phyloP scores from a whole-genome alignment of 2,113 vertebrate genomes.

The Saguinus midas region DNA sequence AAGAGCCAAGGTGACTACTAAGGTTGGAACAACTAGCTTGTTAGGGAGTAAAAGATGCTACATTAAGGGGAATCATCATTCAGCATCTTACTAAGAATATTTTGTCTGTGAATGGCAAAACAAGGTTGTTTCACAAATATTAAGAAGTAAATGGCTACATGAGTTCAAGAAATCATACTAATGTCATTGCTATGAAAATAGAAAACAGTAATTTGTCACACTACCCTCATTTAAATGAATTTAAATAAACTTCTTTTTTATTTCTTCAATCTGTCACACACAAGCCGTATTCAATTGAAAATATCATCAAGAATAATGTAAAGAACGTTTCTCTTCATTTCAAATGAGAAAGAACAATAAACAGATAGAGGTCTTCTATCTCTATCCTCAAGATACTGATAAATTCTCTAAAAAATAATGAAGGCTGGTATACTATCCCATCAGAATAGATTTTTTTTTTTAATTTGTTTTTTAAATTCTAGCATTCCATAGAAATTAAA shows the following conservation, averaged over 20 bases:
- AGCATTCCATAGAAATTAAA: neutral
- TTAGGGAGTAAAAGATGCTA: neutral
- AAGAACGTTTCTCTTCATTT: neutral
- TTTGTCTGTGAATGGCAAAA: neutral
- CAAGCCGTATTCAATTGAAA: neutral
- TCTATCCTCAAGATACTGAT: neutral
- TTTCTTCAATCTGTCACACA: neutral
- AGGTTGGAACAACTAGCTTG: neutral
- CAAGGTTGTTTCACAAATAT: neutral
- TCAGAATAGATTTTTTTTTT: neutral
- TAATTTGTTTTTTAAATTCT: neutral
- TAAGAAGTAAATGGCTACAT: neutral
- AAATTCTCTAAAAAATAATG: neutral
- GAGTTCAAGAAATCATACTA: neutral
- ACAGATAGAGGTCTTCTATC: neutral
- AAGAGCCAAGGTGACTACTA: neutral
- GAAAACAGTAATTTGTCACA: neutral
- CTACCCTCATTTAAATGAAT: neutral
- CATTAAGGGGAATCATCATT: neutral
- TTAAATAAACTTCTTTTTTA: neutral
- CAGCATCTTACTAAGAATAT: neutral
- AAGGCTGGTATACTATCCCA: neutral
- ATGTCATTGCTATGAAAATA: neutral
- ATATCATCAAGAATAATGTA: neutral
- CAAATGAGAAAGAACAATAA: neutral